Percentiles rank a stretch among this genome's conserved stretches.
phyloP scores from a whole-genome alignment of 2,888 invertebrate species.

The Sarcophaga carnaria region DNA sequence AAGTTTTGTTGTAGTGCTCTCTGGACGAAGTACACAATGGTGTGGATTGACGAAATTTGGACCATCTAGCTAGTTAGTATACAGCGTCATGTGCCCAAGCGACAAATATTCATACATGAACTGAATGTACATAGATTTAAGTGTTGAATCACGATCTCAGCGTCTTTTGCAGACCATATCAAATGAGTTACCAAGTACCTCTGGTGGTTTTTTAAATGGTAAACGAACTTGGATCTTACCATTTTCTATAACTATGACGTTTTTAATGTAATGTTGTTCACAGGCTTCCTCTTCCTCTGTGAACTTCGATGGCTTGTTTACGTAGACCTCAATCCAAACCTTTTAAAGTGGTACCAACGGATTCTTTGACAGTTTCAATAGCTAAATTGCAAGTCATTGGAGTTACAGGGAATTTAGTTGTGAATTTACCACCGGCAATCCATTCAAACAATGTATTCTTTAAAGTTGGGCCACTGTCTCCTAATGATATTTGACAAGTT shows the following conservation, averaged over 20 bases:
- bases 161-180: too few relatives aligned
- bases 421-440: slow-evolving; percentile 15
- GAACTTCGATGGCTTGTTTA: background rate
- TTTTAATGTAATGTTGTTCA: slow-evolving; percentile 18
- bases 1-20: too few relatives aligned
- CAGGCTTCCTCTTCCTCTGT: slow-evolving; percentile 36
- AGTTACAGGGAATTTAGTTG: background rate
- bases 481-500: slow-evolving; percentile 50
- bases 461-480: slow-evolving; percentile 34
- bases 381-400: slow-evolving; percentile 7
- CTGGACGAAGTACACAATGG: too few relatives aligned
- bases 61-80: too few relatives aligned
- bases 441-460: slow-evolving; percentile 53
- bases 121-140: too few relatives aligned
- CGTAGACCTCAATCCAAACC: slow-evolving; percentile 11
- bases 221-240: slow-evolving; percentile 19
- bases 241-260: background rate
- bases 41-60: too few relatives aligned
- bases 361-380: background rate
- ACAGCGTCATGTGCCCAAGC: too few relatives aligned
- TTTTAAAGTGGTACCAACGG: background rate
- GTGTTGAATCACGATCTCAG: too few relatives aligned
- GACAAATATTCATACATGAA: too few relatives aligned
- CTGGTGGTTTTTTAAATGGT: slow-evolving; percentile 9
- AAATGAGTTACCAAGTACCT: too few relatives aligned